Base-by-base conservation (phyloP, 2,888 invertebrate species). In the Lagria hirta region DNA sequence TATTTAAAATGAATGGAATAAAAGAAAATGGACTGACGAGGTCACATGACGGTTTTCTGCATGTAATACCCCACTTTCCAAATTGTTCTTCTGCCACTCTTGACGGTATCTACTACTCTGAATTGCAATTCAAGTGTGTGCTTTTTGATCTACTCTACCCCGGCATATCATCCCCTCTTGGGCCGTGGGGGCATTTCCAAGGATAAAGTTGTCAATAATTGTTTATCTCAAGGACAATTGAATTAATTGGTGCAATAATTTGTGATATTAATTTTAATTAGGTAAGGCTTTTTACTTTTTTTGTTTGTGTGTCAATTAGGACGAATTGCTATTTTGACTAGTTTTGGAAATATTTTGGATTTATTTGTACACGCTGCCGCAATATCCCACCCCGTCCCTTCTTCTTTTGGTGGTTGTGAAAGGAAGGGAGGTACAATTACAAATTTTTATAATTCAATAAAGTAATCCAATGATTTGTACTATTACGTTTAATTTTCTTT, bases 101-200 rank as follows among this genome's bases (percentile, higher is more conserved):
- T 37, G 26, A 41, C 47, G 37, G 48, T 51, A 50, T 54, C 46
- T 52, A 49, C 51, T 41, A 41, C 43, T 53, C 52, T 52, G 6
- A 8, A 4, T 17, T 38, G 40, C 43, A 49, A 49, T 45, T 49
- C 48, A 48, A 49, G 51, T 52, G 29, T 15, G 35, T 32, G 47
- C 40, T 45, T 45, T n/a, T 51, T 43, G 30, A 43, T 51, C 50
- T 51, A 51, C 51, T 53, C 47, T 44, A 34, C 49, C 48, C 47
- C 48, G 27, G 48, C 41, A 32, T 33, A 23, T 53, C 66, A 64
- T 64, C 68, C 69, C 68, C 69, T 62, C 68, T 66, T 64, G 66
- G 53, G 34, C 32, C 32, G 44, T 62, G 65, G 68, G 64, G 68
- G 68, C 64, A 65, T 52, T 55, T 58, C 61, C 70, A 69, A 69